Base-by-base conservation (phyloP, 2,797 vertebrate species). In the Geotrypetes seraphini region DNA sequence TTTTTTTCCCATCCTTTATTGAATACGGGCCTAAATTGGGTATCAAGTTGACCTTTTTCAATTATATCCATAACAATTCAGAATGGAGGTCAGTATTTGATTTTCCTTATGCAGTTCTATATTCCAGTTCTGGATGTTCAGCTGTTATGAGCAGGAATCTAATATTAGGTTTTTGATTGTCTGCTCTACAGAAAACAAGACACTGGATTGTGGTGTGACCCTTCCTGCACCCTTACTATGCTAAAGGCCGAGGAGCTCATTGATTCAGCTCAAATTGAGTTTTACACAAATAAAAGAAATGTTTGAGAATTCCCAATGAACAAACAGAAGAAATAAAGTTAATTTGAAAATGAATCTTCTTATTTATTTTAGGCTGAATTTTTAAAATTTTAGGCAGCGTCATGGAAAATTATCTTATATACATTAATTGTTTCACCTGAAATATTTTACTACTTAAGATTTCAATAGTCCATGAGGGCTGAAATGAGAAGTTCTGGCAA, bases 111-210 rank as follows among this genome's bases (percentile, higher is more conserved):
- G 43, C 34, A 39, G 10, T 61, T 66, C 56, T 33, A 35, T 41
- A 18, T 9, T 43, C 36, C 5, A 42, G 44, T 37, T 40, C 23
- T 26, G 35, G 45, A 53, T 28, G 17, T 60, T 69, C 53, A 56
- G 44, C 41, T 57, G 47, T 41, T 33, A 28, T 31, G 28, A 37
- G 15, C 31, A 28, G 19, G 43, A 54, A 32, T 31, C 19, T 38
- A 57, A 49, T 67, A 55, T 58, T 60, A 60, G 56, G 46, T 48
- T 62, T 66, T 53, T 62, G 48, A 65, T 67, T 69, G 46, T 54
- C 40, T 63, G 6, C 34, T 13, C 25, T 4, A n/a, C 40, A 39
- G 33, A 43, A 28, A 2, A n/a, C 51, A 54, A 32, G 19, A 33
- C 39, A 25, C 12, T 15, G 30, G 36, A 34, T 50, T 57, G 39